Base-by-base conservation (phyloP, 2,888 invertebrate genomes). In the Acholoe squamosa region DNA sequence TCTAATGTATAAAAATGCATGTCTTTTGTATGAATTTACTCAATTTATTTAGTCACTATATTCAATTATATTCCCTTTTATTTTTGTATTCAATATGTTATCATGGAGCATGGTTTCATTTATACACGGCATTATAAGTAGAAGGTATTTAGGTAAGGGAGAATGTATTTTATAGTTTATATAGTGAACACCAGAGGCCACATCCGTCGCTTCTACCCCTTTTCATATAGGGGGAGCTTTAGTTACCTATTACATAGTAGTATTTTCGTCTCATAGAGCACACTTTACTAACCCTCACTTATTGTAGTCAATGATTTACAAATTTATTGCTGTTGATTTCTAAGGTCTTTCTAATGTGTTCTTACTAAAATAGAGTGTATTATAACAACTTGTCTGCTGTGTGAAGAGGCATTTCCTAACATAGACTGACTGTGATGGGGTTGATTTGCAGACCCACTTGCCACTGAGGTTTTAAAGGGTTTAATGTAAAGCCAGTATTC, bases 341-440 rank as follows among this genome's bases (percentile, higher is more conserved):
- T n/a, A 61, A 61, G 61, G 10, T 43, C 61, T 61, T 12, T n/a
- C 61, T 61, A 7, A 61, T n/a, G 61, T 61, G 61, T 61, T 19
- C 19, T 61, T 61, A 19, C 61, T 61, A 43, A 43, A 10, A 43
- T 43, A 43, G 43, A 12, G 61, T 61, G 61, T 19, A 7, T 61
- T 61, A 19, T 61, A 61, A 19, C n/a, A 0, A 61, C 19, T 61
- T 61, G n/a, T n/a, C n/a, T 61, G 61, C n/a, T 61, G 61, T n/a
- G 61, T 61, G 61, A 61, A 61, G 5, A 61, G n/a, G 19, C 43
- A 61, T n/a, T n/a, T 61, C 22, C 19, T 61, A 61, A 61, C 43
- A 43, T 43, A 61, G 61, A 61, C n/a, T 61, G 61, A 61, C 61
- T 61, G 61, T 61, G 61, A 61, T 61, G 61, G 61, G 61, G 61